Base-by-base conservation (phyloP, 2,888 invertebrate species). In the Aquatica leii region DNA sequence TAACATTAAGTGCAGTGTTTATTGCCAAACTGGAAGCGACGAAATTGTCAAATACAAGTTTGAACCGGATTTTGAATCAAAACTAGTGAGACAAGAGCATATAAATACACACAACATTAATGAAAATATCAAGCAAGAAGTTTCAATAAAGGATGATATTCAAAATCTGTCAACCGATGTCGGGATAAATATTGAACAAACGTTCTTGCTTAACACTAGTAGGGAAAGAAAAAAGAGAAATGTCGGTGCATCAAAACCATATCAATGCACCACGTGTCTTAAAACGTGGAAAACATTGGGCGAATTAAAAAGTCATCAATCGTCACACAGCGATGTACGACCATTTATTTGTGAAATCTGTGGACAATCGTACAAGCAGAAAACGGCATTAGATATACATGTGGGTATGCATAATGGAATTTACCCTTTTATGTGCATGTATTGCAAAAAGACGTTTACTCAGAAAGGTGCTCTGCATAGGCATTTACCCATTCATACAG, bases 401-500 rank as follows among this genome's bases (percentile, higher is more conserved):
- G 76, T 84, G 15, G 83, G 82, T 17, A 80, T 84, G 80, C 85
- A 86, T 68, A 82, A 83, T 64, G 84, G 84, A 18, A 76, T 81
- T 18, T 81, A 81, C 76, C 82, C 83, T 15, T 83, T 81, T 67
- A 78, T 80, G 18, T 86, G 86, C 73, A 74, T 75, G 11, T 77
- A 80, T 61, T 86, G 86, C 71, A 78, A 81, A 2, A 86, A 86
- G 71, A 79, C 81, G 34, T 86, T 86, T 70, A 85, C 85, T 1
- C 85, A 86, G 71, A 86, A 86, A 74, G 82, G 81, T 9, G 83
- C 84, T 1, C 75, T 86, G 12, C 81, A 82, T 69, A 78, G 86
- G 37, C 86, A 86, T 73, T 71, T 83, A 62, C 82, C 83, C 4
- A 82, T 86, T 59, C 86, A 86, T 71, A 86, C 85, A 1, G 85